Base-by-base conservation (phyloP, 2,888 invertebrate genomes). In the Troides helena region DNA sequence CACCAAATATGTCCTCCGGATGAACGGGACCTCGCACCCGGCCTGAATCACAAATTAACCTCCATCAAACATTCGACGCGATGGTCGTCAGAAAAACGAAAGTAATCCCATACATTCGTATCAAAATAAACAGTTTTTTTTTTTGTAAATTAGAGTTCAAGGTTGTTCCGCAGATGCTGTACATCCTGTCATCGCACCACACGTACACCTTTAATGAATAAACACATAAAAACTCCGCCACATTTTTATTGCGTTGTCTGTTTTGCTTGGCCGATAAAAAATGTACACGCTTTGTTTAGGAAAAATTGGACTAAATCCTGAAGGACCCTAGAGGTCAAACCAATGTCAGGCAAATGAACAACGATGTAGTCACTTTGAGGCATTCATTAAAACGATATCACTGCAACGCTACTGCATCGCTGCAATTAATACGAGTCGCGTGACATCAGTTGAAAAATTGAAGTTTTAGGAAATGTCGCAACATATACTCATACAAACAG, bases 151-250 rank as follows among this genome's bases (percentile, higher is more conserved):
- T 58, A 25, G 65, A 59, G 58, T 58, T 46, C 65, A 65, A 65
- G 65, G 65, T 23, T 46, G 65, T n/a, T 6, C 14, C 46, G 23
- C 23, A 36, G 65, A 58, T 43, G 63, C 53, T 58, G 46, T 58
- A 59, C 59, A 30, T 59, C 59, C 59, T 59, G 59, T 59, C 59
- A 59, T 59, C 59, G 43, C 25, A 43, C 23, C 59, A 7, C n/a
- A 59, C 4, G 30, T 30, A 4, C 58, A 59, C 46, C 36, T 59
- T 21, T 59, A 65, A 46, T 65, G 59, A 65, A 65, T 65, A 59
- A 65, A 46, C 65, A 46, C 46, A 65, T 65, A 59, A 56, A 68
- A 68, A 68, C 56, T 57, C 56, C 62, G 62, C 36, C 57, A 43
- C 46, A 30, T 39, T 62, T 30, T 62, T 62, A 62, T 57, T 25